Conservation (phyloP, 2,113 vertebrate genomes). For the Eclectus roratus region DNA sequence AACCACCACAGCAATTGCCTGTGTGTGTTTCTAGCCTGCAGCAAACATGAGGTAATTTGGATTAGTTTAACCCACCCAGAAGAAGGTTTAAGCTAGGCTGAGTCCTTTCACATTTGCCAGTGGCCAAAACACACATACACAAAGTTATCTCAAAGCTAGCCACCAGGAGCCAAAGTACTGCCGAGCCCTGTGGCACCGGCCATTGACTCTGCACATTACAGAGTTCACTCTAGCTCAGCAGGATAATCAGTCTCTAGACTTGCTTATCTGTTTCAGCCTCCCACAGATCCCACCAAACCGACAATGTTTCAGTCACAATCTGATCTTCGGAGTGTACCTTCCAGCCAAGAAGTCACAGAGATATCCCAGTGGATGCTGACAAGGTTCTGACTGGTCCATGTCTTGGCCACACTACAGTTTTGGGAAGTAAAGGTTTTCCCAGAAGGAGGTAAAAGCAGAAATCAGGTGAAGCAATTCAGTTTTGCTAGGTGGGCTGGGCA, state of each 20-base stretch:
- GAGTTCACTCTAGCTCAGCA: background rate
- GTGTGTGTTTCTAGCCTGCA: background rate
- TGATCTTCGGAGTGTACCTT: background rate
- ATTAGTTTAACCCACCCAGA: background rate
- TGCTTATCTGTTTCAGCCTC: background rate
- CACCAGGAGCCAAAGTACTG: background rate
- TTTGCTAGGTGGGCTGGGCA: background rate
- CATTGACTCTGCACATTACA: background rate
- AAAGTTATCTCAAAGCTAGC: background rate
- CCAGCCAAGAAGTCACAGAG: background rate
- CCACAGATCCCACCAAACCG: background rate
- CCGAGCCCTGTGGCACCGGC: rapidly evolving
- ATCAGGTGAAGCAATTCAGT: background rate
- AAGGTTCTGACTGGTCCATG: background rate
- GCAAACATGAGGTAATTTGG: background rate
- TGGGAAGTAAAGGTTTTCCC: background rate
- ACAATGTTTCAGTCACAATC: background rate
- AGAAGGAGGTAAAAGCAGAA: background rate
- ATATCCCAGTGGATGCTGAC: background rate
- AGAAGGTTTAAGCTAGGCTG: background rate
- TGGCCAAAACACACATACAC: background rate
- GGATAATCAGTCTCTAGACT: background rate
- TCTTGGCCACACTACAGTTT: background rate
- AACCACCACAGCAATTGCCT: background rate
- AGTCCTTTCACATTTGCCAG: background rate